Conservation (phyloP, 2,797 vertebrate species). For the Ispidina lecontei region DNA sequence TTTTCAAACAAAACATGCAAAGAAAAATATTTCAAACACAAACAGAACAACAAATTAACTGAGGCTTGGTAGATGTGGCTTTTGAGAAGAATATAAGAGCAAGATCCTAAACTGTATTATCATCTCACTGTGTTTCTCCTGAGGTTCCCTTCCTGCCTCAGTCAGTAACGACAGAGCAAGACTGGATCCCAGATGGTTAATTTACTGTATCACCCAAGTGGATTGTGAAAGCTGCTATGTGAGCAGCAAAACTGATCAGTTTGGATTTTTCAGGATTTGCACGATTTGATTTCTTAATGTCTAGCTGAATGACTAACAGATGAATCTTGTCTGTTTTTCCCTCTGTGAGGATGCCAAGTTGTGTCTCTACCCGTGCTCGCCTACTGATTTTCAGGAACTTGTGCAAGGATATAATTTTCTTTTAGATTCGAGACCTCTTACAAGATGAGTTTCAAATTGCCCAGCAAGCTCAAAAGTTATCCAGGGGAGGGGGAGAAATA, state of each 20-base stretch:
- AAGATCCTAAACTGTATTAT: background rate
- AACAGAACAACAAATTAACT: background rate
- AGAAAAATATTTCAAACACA: background rate
- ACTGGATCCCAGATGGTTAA: background rate
- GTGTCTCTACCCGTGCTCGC: background rate
- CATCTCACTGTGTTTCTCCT: background rate
- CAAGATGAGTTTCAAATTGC: background rate
- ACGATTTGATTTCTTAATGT: slow-evolving; percentile 31
- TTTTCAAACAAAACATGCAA: no score
- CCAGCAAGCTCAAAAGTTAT: background rate
- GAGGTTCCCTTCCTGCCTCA: background rate
- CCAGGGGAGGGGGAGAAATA: background rate
- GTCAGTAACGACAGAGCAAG: background rate
- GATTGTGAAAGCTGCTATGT: background rate
- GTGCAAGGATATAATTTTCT: slow-evolving; percentile 10
- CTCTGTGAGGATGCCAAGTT: background rate
- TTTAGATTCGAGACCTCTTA: background rate
- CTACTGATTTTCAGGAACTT: slow-evolving; percentile 51
- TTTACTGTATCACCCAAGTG: background rate
- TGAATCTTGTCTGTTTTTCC: slow-evolving; percentile 41
- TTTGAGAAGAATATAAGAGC: background rate
- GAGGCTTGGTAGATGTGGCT: background rate
- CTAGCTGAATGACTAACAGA: slow-evolving; percentile 45
- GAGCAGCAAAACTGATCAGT: slow-evolving; percentile 7
- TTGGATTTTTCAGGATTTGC: slow-evolving; percentile 40